Percentiles rank a stretch among this genome's conserved stretches.
These are phyloP conservation scores for Napeogenes sylphis DNA, from an alignment of 2,888 invertebrate species.

Conservation along the genomic window DNA sequence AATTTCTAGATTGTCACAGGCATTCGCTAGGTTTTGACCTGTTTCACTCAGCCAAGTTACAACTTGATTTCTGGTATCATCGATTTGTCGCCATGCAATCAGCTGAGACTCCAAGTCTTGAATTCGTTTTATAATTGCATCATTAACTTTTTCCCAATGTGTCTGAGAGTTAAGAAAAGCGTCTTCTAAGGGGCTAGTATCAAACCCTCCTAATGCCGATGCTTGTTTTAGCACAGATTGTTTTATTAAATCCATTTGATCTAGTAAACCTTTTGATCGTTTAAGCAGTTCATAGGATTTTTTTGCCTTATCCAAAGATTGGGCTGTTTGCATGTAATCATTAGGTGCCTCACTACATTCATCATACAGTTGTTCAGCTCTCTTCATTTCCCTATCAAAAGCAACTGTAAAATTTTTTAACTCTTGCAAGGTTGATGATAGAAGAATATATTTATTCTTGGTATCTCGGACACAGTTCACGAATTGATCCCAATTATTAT, in stretches of 20 bases:
- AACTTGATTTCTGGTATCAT: constrained; percentile 89
- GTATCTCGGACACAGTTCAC: constrained; percentile 85
- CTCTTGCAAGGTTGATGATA: constrained; percentile 85
- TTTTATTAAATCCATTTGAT: constrained; percentile 87
- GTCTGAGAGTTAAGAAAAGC: constrained; percentile 80
- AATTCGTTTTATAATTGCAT: constrained; percentile 83
- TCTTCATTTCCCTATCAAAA: constrained; percentile 82
- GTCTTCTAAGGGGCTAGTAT: constrained; percentile 77
- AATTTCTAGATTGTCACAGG: constrained; percentile 87
- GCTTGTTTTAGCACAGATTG: constrained; percentile 84
- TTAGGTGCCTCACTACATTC: constrained; percentile 82
- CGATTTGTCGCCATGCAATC: constrained; percentile 95
- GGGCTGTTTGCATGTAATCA: constrained; percentile 84
- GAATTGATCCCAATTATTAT: constrained; percentile 88
- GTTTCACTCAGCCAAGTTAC: constrained; percentile 90
- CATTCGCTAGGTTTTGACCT: constrained; percentile 85
- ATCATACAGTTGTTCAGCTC: constrained; percentile 81
- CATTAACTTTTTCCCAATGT: constrained; percentile 84
- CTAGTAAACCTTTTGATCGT: constrained; percentile 85
- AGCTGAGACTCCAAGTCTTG: constrained; percentile 92
- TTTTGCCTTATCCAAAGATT: constrained; percentile 84
- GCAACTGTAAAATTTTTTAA: constrained; percentile 85
- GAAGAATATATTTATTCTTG: constrained; percentile 84
- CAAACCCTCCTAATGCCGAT: constrained; percentile 82
- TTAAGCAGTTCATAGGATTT: constrained; percentile 86